Conservation (phyloP, 1,140 invertebrate genomes). For the Dreissena rostriformis region DNA sequence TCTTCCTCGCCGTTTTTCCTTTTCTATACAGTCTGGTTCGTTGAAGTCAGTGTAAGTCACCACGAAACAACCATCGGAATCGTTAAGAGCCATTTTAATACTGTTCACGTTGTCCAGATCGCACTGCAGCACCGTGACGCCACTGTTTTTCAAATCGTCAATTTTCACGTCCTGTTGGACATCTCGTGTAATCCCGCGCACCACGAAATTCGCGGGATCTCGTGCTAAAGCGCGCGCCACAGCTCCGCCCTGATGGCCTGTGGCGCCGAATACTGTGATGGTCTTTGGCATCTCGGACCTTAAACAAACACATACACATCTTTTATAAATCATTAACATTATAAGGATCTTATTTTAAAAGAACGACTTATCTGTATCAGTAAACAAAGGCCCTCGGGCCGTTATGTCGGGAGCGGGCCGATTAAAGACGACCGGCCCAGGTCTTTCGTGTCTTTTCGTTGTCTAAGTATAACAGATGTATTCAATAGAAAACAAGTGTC, state of each 20-base stretch:
- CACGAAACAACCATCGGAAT: slow-evolving; percentile 71
- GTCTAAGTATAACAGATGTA: background rate
- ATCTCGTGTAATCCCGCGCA: slow-evolving; percentile 56
- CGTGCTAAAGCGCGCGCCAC: slow-evolving; percentile 55
- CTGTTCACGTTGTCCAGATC: slow-evolving; percentile 57
- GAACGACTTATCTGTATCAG: background rate
- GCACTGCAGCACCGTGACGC: slow-evolving; percentile 56
- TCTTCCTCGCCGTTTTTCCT: slow-evolving; percentile 70
- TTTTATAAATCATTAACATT: too few relatives aligned
- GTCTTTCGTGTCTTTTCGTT: too few relatives aligned
- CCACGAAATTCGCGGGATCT: slow-evolving; percentile 42
- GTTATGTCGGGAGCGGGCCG: background rate
- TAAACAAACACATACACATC: slow-evolving; percentile 2
- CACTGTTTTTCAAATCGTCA: slow-evolving; percentile 36
- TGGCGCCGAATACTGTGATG: slow-evolving; percentile 53
- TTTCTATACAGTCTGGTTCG: slow-evolving; percentile 69
- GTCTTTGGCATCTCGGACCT: slow-evolving; percentile 40
- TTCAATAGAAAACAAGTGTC: background rate
- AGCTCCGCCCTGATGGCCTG: slow-evolving; percentile 59
- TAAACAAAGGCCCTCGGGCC: background rate
- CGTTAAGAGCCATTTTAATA: slow-evolving; percentile 61
- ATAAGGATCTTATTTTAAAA: background rate
- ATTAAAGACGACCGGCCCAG: too few relatives aligned
- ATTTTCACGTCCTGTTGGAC: slow-evolving; percentile 47
- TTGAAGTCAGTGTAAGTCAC: slow-evolving; percentile 71